Conservation (phyloP, 1,140 invertebrate genomes). For the Listronotus bonariensis region DNA sequence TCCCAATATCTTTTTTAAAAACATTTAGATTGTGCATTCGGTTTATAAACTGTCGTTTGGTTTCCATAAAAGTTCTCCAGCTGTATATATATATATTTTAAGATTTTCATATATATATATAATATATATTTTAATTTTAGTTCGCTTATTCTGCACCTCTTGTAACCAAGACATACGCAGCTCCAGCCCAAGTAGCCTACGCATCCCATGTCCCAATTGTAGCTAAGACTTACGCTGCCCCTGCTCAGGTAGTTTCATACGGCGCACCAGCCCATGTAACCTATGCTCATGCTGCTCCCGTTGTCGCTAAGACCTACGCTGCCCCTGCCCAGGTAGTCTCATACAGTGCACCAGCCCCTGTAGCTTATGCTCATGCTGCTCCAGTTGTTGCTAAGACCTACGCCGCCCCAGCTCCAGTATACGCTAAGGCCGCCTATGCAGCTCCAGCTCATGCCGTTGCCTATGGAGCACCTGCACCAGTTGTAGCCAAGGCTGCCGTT, state of each 20-base stretch:
- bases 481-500: constrained; percentile 57
- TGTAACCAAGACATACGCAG: constrained; percentile 33
- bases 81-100: no score
- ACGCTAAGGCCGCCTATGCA: constrained; percentile 27
- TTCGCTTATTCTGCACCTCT: constrained; percentile 18
- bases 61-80: no score
- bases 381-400: constrained; percentile 50
- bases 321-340: constrained; percentile 40
- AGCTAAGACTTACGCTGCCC: constrained; percentile 34
- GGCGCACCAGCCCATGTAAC: constrained; percentile 36
- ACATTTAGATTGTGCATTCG: no score
- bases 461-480: constrained; percentile 56
- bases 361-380: constrained; percentile 21
- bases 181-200: constrained; percentile 12
- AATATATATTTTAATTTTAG: constrained; percentile 10
- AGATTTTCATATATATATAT: no score
- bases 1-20: not conserved
- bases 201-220: constrained; percentile 24
- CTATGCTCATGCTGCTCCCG: constrained; percentile 20
- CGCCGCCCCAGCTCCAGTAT: constrained; percentile 43
- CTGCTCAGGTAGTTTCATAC: constrained; percentile 39
- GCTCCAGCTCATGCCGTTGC: constrained; percentile 49
- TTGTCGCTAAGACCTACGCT: constrained; percentile 33
- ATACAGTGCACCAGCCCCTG: constrained; percentile 37
- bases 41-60: no score